phyloP scores from a whole-genome alignment of 2,888 invertebrate genomes.

The Cataglyphis altisquamis region DNA sequence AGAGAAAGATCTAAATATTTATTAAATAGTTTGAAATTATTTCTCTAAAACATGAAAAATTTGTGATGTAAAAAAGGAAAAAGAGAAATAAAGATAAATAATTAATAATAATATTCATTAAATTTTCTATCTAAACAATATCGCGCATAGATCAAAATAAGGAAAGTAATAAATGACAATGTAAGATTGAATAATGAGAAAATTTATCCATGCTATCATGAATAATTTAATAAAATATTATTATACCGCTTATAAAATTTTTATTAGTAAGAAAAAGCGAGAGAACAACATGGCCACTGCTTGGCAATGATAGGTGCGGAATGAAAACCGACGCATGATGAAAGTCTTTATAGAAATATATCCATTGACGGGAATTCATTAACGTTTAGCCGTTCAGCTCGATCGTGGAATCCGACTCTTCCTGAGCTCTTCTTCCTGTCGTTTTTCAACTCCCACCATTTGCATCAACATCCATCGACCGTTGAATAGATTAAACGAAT shows the following conservation, averaged over 20 bases:
- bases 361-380: constrained; percentile 67
- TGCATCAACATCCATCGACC: constrained; percentile 65
- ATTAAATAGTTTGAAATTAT: neutral
- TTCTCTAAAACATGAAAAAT: neutral
- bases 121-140: neutral
- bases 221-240: neutral
- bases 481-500: constrained; percentile 76
- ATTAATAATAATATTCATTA: neutral
- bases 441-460: constrained; percentile 51
- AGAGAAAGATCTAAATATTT: neutral
- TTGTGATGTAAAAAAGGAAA: neutral
- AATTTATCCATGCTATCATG: neutral
- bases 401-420: constrained; percentile 41
- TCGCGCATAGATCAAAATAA: neutral
- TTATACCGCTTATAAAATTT: neutral
- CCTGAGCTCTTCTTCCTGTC: constrained; percentile 17
- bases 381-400: constrained; percentile 42
- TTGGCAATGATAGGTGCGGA: constrained; percentile 64
- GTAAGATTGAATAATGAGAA: neutral
- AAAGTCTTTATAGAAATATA: constrained; percentile 63
- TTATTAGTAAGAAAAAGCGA: neutral
- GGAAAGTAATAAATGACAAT: constrained; percentile 6
- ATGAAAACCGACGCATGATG: constrained; percentile 42
- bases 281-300: constrained; percentile 41
- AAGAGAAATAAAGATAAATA: neutral